Base-by-base conservation (phyloP, 2,113 vertebrate species). In the Cariama cristata region DNA sequence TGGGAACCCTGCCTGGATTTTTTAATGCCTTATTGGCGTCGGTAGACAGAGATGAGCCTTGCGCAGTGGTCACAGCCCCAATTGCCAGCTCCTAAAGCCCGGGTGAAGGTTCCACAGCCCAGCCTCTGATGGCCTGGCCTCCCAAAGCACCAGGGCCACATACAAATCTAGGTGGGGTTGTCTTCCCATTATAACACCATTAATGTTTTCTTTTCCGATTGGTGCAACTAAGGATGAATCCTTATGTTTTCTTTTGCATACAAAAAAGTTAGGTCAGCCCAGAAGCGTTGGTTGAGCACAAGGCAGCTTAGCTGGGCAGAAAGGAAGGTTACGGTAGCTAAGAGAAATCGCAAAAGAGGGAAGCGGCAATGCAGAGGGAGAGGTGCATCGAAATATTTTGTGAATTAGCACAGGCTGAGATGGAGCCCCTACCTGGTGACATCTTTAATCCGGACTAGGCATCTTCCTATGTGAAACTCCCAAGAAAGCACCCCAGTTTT, bases 71-170 rank as follows among this genome's bases (percentile, higher is more conserved):
- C 44, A 15, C 20, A 60, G 52, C 23, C 63, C 45, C 27, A 35
- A 14, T 69, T 20, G 12, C 12, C 45, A 62, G 33, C 71, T 82
- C 53, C 42, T 4, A 12, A 7, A 66, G 60, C 35, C 75, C 3
- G 0, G 56, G 26, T 4, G 3, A 47, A 52, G 26, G 32, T 40
- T 45, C 45, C 12, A 2, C 9, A 38, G 69, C 27, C 56, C 75
- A 32, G 49, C 28, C n/a, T n/a, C n/a, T n/a, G n/a, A n/a, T n/a
- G n/a, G n/a, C n/a, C n/a, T n/a, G n/a, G n/a, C n/a, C 38, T 64
- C 30, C 44, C 3, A 0, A 14, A 2, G 58, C 72, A 47, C 15
- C 2, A 2, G 32, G 24, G 7, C 17, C 7, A 72, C 59, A 26
- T 13, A 50, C 47, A 68, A 1, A 22, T 10, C 30, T 33, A 62